Evolutionary conservation across 2,888 invertebrate species (phyloP).

Genomic region (Tridacna crocea): DNA sequence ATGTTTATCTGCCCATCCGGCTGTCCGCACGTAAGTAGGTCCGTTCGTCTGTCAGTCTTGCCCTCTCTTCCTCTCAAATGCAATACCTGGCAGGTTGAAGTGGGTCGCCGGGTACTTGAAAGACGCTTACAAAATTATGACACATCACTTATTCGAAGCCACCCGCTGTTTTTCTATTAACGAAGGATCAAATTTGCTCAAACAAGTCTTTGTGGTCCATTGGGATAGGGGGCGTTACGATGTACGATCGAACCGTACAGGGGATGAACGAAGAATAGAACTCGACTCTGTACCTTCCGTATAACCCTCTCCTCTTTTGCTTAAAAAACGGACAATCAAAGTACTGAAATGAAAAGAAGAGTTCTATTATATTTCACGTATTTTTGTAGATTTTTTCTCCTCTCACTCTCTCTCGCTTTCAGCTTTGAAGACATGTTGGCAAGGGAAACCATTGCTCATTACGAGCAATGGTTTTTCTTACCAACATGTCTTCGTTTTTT

Average conservation of each 20-base stretch:
- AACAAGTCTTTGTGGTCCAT: slow-evolving; percentile 19
- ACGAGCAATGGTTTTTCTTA: too few species aligned
- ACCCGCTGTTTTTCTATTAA: slow-evolving; percentile 33
- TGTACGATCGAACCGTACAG: slow-evolving; percentile 20
- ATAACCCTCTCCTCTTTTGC: neutral
- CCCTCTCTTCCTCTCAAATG: too few species aligned
- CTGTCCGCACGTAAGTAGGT: too few species aligned
- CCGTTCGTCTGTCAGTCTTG: too few species aligned
- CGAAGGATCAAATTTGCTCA: slow-evolving; percentile 20
- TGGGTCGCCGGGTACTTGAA: too few species aligned
- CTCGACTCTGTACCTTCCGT: neutral
- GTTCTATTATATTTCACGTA: neutral
- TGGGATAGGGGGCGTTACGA: slow-evolving; percentile 11
- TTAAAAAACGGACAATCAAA: neutral
- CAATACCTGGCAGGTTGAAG: too few species aligned
- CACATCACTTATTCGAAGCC: slow-evolving; percentile 15
- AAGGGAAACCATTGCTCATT: too few species aligned
- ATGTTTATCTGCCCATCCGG: too few species aligned
- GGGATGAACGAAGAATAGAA: slow-evolving; percentile 7
- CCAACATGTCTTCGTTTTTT: too few species aligned
- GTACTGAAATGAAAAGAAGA: neutral
- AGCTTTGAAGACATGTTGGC: too few species aligned
- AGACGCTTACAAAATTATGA: slow-evolving; percentile 10
- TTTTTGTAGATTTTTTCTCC: neutral
- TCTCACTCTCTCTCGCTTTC: too few species aligned